Evolutionary conservation across 2,113 vertebrate genomes (phyloP).

Genomic region (Abramis brama): DNA sequence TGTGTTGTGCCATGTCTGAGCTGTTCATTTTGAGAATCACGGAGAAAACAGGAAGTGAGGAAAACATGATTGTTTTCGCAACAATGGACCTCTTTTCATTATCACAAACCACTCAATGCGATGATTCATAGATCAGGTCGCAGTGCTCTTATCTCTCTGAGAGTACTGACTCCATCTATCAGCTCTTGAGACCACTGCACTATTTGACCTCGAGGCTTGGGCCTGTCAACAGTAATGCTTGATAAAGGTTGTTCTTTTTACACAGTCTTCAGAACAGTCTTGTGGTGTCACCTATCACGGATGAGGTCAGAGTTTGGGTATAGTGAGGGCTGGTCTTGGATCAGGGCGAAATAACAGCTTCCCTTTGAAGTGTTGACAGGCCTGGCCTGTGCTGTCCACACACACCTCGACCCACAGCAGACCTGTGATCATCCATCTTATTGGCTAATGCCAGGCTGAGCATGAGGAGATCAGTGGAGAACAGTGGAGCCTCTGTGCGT

Average conservation of each 20-base stretch:
- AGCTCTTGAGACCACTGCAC: constrained; percentile 24
- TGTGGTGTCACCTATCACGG: not conserved
- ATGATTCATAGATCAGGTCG: constrained; percentile 30
- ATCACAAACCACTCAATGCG: constrained; percentile 21
- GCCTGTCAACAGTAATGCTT: constrained; percentile 45
- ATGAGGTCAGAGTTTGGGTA: constrained; percentile 35
- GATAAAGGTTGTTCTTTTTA: constrained; percentile 33
- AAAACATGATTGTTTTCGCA: constrained; percentile 18
- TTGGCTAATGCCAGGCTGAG: constrained; percentile 63
- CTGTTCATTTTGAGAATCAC: not conserved
- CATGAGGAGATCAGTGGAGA: constrained; percentile 62
- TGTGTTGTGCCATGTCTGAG: not conserved
- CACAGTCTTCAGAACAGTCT: constrained; percentile 35
- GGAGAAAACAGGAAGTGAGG: not conserved
- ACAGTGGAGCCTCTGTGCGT: constrained; percentile 59
- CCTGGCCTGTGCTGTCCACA: constrained; percentile 23
- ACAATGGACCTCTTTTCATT: not conserved
- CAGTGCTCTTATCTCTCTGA: constrained; percentile 47
- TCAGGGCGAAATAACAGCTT: constrained; percentile 32
- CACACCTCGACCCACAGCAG: constrained; percentile 43
- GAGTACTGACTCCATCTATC: constrained; percentile 28
- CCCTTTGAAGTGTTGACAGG: constrained; percentile 47
- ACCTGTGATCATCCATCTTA: constrained; percentile 62
- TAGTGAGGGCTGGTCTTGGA: constrained; percentile 34
- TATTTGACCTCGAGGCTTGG: constrained; percentile 47